These are phyloP conservation scores for Dolichopus griseipennis DNA, from an alignment of 2,888 invertebrate genomes.

Conservation along the genomic window DNA sequence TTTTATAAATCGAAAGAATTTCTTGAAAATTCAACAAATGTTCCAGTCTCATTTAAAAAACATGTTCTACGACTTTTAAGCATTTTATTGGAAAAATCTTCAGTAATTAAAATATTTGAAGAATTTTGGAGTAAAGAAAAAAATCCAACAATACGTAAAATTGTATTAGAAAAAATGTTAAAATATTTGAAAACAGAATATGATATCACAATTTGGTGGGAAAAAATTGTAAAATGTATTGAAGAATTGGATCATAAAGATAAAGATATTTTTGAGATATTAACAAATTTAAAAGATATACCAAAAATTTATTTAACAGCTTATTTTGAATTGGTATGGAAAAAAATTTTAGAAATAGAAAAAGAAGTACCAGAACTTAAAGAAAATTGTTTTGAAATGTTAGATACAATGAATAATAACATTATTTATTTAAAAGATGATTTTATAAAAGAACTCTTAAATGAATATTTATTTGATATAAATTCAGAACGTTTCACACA, in stretches of 20 bases:
- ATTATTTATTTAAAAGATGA: neutral
- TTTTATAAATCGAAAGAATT: neutral
- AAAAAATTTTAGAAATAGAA: neutral
- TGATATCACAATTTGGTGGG: neutral
- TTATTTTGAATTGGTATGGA: neutral
- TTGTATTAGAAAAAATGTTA: neutral
- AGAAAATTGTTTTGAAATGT: neutral
- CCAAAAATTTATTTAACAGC: neutral
- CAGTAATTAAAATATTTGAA: neutral
- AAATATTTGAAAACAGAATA: neutral
- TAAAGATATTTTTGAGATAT: neutral
- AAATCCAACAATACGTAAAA: neutral
- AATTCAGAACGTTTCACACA: neutral
- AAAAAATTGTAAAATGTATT: neutral
- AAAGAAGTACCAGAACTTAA: neutral
- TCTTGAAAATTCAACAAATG: neutral
- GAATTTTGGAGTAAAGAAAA: neutral
- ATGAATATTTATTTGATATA: neutral
- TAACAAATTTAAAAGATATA: neutral
- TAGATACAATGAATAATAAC: neutral
- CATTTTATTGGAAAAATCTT: neutral
- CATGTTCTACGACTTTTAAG: neutral
- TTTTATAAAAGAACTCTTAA: neutral
- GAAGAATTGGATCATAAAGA: neutral
- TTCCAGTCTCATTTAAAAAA: neutral